These are phyloP conservation scores for Lampropteryx suffumata DNA, from an alignment of 2,888 invertebrate species.

Conservation along the genomic window DNA sequence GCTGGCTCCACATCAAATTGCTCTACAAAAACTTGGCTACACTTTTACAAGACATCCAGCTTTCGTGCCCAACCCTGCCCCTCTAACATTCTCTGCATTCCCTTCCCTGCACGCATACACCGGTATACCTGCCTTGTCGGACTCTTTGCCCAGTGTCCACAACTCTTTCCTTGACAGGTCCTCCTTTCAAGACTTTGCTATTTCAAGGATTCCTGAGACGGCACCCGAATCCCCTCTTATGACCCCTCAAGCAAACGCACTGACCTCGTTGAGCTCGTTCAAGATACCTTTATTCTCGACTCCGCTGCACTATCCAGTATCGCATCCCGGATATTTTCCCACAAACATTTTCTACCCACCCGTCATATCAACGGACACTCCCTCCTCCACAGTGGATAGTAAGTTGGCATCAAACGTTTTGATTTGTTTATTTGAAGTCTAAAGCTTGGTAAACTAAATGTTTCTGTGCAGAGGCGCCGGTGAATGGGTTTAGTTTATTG, in stretches of 20 bases:
- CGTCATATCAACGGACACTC: conserved; percentile 54
- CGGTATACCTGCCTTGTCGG: conserved; percentile 49
- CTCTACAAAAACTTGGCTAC: conserved; percentile 75
- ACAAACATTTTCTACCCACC: conserved; percentile 71
- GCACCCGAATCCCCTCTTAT: conserved; percentile 51
- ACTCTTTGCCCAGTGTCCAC: conserved; percentile 42
- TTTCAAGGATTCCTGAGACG: conserved; percentile 53
- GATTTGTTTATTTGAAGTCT: background rate
- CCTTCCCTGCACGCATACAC: conserved; percentile 55
- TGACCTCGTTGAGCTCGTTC: conserved; percentile 55
- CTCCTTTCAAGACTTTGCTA: conserved; percentile 56
- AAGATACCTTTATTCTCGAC: conserved; percentile 68
- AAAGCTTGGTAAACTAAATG: background rate
- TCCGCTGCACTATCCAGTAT: conserved; percentile 62
- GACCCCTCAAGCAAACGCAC: conserved; percentile 44
- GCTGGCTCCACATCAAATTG: conserved; percentile 57
- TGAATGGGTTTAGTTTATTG: conserved; percentile 24
- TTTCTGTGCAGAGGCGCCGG: conserved; percentile 32
- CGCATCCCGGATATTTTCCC: conserved; percentile 71
- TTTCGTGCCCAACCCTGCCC: conserved; percentile 49
- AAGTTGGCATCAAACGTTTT: conserved; percentile 37
- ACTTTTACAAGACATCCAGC: conserved; percentile 60
- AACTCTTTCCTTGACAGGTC: conserved; percentile 54
- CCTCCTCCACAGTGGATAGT: conserved; percentile 52
- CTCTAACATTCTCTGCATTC: conserved; percentile 54